Evolutionary conservation across 2,888 invertebrate genomes (phyloP), one percentile per base, ranked within the genome.

Genomic region (Lumbricus terrestris): DNA sequence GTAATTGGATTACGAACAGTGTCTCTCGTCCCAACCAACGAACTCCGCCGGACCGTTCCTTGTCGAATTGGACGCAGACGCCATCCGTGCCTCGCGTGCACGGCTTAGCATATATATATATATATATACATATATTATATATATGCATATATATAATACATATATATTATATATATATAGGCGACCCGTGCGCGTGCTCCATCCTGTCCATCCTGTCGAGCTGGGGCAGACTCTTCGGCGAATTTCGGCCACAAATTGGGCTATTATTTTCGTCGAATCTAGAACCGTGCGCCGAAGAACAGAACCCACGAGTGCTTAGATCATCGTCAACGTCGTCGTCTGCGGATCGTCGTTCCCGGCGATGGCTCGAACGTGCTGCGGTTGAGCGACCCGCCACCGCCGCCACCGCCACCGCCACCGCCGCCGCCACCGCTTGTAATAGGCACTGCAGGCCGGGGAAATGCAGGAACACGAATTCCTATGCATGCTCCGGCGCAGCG

Each of bases 1-100:
- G 69, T 69, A 69, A 69, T 69, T 69, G 69, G 69, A 69, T 69
- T 69, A 69, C 69, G 69, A 69, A 69, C 69, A 69, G 69, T 69
- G 69, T 69, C 69, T 69, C 40, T n/a, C n/a, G n/a, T n/a, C n/a
- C n/a, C 47, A 47, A 11, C 47, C 16, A n/a, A 69, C 69, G 69
- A 69, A 47, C 47, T 1, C 23, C 69, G n/a, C 23, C 69, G n/a
- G n/a, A 69, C 29, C 69, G 54, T 54, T 54, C 23, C 23, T 29
- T 42, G 18, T 42, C 42, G 47, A 47, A 47, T 47, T 47, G 47
- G 47, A 20, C 47, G 47, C 47, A 47, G 47, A 16, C 47, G 47
- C 47, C 69, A n/a, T 69, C 69, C 69, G n/a, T 69, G 69, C 69
- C 16, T 69, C 8, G 69, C 69, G 69, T 69, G 69, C 13, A 69